A percentile compares a stretch with the other conserved stretches of the same genome.
Conservation (phyloP, 2,113 vertebrate genomes). For the Jaculus jaculus region DNA sequence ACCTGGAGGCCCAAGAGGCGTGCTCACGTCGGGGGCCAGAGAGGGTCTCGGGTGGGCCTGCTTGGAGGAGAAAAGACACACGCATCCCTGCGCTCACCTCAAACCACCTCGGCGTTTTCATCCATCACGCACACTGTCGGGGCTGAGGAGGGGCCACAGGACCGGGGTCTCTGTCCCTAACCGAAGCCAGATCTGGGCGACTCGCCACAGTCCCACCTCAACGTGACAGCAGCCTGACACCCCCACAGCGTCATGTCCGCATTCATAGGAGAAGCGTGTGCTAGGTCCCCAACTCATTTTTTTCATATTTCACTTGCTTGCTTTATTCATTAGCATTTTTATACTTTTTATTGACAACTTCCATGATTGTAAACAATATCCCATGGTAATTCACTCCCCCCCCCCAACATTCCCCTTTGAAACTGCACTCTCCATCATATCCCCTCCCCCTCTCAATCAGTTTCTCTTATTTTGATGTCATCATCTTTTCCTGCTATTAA, state of each 20-base stretch:
- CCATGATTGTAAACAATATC: no score
- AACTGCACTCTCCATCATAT: no score
- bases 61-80: no score
- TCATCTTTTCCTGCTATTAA: no score
- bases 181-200: neutral
- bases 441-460: no score
- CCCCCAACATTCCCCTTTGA: no score
- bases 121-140: rapidly evolving
- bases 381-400: no score
- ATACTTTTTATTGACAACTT: no score
- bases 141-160: rapidly evolving
- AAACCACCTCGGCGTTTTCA: neutral
- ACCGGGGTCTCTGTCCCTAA: neutral
- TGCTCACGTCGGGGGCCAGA: neutral
- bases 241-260: neutral
- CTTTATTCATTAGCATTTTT: neutral
- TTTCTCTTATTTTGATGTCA: no score
- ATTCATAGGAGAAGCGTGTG: neutral
- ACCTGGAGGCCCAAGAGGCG: rapidly evolving
- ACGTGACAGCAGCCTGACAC: neutral
- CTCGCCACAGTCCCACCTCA: no score
- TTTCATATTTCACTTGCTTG: neutral
- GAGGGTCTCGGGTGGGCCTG: no score
- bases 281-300: neutral
- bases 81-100: neutral